Percentiles rank a stretch among this genome's conserved stretches.
These are phyloP conservation scores for Furnarius figulus DNA, from an alignment of 2,113 vertebrate species.

Conservation along the genomic window DNA sequence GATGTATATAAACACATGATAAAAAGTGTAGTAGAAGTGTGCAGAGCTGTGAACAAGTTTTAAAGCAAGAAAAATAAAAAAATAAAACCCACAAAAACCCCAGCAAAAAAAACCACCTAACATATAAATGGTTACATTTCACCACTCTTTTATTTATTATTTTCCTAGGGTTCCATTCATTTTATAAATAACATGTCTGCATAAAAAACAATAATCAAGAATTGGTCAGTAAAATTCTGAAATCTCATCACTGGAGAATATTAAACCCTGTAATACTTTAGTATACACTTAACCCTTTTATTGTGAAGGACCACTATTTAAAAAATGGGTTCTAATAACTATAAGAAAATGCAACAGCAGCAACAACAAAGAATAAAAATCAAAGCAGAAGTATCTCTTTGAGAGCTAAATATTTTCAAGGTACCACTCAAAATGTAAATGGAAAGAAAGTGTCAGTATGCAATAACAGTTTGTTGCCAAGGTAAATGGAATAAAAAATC, in stretches of 20 bases:
- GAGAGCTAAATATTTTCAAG: background rate
- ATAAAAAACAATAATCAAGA: background rate
- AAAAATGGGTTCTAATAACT: background rate
- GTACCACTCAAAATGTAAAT: background rate
- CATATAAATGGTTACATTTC: background rate
- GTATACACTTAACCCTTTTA: background rate
- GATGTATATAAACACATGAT: background rate
- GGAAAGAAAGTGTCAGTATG: background rate
- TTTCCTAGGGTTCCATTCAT: background rate
- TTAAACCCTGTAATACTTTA: background rate
- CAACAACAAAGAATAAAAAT: background rate
- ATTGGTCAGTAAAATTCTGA: background rate
- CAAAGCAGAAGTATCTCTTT: background rate
- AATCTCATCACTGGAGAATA: background rate
- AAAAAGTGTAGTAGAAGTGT: background rate
- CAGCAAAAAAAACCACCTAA: background rate
- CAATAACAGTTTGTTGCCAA: background rate
- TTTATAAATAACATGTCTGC: background rate
- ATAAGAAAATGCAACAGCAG: background rate
- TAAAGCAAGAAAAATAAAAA: background rate
- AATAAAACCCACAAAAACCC: too few species aligned
- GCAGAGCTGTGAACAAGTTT: background rate
- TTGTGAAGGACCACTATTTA: background rate
- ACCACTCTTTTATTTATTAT: background rate
- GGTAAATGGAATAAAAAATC: background rate